Conservation (phyloP, 1,140 invertebrate species). For the Argopecten irradians region DNA sequence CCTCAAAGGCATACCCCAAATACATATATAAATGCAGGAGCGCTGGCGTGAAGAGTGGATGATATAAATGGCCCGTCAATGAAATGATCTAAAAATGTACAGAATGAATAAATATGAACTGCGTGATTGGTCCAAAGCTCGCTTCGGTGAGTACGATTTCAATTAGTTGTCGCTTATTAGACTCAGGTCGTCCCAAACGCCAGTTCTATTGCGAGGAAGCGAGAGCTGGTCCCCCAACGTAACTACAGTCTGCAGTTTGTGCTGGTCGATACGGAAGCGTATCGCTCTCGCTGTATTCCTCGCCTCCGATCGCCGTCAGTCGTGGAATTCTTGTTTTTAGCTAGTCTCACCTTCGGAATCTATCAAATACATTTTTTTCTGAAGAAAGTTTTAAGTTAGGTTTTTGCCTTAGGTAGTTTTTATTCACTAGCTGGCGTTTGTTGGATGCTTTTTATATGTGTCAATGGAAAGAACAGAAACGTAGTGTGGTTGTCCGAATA, state of each 20-base stretch:
- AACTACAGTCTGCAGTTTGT: background rate
- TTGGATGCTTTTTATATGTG: background rate
- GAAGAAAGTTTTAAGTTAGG: background rate
- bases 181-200: constrained; percentile 4
- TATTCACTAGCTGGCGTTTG: background rate
- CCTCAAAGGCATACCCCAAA: too few relatives aligned
- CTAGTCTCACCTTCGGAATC: background rate
- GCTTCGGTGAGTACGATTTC: constrained; percentile 1
- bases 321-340: constrained; percentile 22
- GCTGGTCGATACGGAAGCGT: background rate
- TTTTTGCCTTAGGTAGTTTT: background rate
- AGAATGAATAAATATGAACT: background rate
- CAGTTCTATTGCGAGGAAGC: background rate
- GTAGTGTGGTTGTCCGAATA: background rate
- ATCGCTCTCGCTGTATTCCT: constrained; percentile 14
- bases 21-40: background rate
- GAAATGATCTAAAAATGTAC: background rate
- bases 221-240: background rate
- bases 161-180: constrained; percentile 17
- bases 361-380: background rate
- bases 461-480: background rate
- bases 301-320: background rate
- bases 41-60: background rate
- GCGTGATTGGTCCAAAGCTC: background rate
- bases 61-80: background rate